Evolutionary conservation across 1,140 invertebrate species (phyloP), one percentile per base, ranked within the genome.

Genomic region (Neodiprion pinetum): DNA sequence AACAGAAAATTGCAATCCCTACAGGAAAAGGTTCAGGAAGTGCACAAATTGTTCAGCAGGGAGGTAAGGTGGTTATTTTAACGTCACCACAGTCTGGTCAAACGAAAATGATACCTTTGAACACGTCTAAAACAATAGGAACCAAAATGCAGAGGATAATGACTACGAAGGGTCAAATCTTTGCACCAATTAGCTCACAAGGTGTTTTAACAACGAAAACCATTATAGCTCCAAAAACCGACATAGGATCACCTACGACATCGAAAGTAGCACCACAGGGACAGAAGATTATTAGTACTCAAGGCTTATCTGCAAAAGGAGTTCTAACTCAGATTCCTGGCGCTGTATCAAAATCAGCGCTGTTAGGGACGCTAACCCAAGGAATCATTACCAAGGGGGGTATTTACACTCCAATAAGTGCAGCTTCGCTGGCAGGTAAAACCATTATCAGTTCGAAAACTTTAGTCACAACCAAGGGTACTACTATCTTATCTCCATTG

Each of bases 71-170:
- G 9, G 84, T 88, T 10, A 88, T 89, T 73, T 68, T 88, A 11
- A 83, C 84, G 1, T 83, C 85, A 0, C 76, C 82, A 2, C 81
- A 83, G n/a, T 82, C 83, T 17, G 82, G 80, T 9, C 83, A 83
- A 72, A 72, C 82, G 0, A 88, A 86, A 70, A 79, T 85, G 73
- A 47, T 88, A 4, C 85, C 84, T 1, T 50, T 87, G 1, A 83
- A 81, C 70, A 79, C 85, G 17, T 73, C 82, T 0, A 87, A 88
- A 71, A 73, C 75, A 8, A 8, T 84, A 9, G 74, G 75, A 71
- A 76, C 79, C 2, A 87, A 87, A 72, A 75, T 86, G 0, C 90
- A 91, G 67, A 90, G 88, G 77, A 90, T 91, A 48, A 76, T 89
- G n/a, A 83, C 83, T 0, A 86, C 79, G 28, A 86, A 85, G 48